Evolutionary conservation across 1,140 invertebrate species (phyloP).

Genomic region (Drosophila orena): DNA sequence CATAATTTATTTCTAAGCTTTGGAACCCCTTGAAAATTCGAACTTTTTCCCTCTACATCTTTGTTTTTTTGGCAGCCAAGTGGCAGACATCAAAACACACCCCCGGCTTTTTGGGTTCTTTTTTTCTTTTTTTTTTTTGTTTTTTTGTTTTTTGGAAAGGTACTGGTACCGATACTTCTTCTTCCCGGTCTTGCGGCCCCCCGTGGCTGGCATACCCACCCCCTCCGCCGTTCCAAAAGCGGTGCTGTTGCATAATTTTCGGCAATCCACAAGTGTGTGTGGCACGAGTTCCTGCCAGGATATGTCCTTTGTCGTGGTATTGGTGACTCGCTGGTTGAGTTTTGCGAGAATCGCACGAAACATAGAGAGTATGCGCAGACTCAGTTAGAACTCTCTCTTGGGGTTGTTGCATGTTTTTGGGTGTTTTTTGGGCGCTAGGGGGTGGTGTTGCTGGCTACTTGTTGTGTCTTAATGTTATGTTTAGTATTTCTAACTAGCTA

Average conservation of each 20-base stretch:
- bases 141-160: conserved; percentile 10
- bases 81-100: conserved; percentile 81
- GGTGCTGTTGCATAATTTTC: conserved; percentile 82
- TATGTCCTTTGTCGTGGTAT: conserved; percentile 25
- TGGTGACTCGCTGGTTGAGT: conserved; percentile 60
- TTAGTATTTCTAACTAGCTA: conserved; percentile 19
- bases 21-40: conserved; percentile 4
- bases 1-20: conserved; percentile 58
- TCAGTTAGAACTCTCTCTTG: conserved; percentile 5
- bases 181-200: conserved; percentile 17
- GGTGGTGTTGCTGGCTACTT: conserved; percentile 62
- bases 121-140: neutral
- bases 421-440: conserved; percentile 1
- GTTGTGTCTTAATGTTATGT: conserved; percentile 64
- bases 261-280: conserved; percentile 84
- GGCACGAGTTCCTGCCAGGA: conserved; percentile 42
- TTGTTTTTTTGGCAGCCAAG: conserved; percentile 66
- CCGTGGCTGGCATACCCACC: neutral
- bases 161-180: neutral
- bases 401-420: conserved; percentile 55
- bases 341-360: neutral
- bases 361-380: conserved; percentile 46
- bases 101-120: conserved; percentile 43
- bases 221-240: conserved; percentile 15
- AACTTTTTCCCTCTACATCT: conserved; percentile 12